Percentiles rank a stretch among this genome's conserved stretches.
These are phyloP conservation scores for Metopia argyrocephala DNA, from an alignment of 2,888 invertebrate genomes.

Conservation along the genomic window DNA sequence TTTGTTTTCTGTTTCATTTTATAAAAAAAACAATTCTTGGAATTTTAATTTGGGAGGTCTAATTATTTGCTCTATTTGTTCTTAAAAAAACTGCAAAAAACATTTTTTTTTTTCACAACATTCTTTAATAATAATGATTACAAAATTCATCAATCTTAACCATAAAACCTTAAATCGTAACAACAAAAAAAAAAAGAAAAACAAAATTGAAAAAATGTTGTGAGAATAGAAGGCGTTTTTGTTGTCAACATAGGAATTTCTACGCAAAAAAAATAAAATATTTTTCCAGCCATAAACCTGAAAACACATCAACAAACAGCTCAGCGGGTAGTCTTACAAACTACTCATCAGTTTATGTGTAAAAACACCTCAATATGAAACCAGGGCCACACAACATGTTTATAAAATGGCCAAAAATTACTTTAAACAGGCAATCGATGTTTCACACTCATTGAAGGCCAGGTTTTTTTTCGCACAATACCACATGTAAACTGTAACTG, in stretches of 20 bases:
- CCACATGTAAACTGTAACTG: constrained; percentile 61
- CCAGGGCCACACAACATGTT: constrained; percentile 56
- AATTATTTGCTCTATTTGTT: not conserved
- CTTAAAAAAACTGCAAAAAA: constrained; percentile 19
- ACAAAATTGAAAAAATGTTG: not conserved
- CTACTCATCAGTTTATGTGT: too few relatives aligned
- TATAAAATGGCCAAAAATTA: not conserved
- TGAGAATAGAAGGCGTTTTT: constrained; percentile 49
- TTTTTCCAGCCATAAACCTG: not conserved
- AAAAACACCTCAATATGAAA: constrained; percentile 21
- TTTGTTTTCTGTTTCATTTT: not conserved
- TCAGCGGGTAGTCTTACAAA: constrained; percentile 56
- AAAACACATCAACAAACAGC: constrained; percentile 41
- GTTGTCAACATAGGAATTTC: constrained; percentile 56
- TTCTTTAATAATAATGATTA: constrained; percentile 44
- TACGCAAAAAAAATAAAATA: constrained; percentile 48
- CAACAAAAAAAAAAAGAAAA: constrained; percentile 33
- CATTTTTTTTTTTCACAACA: too few relatives aligned
- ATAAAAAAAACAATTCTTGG: not conserved
- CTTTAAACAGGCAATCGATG: not conserved
- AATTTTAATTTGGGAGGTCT: constrained; percentile 33
- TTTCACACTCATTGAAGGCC: not conserved
- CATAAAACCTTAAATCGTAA: constrained; percentile 16
- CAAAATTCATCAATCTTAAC: constrained; percentile 29
- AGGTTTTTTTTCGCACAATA: constrained; percentile 11